These are phyloP conservation scores for Scatophagus argus DNA, from an alignment of 2,113 vertebrate genomes.

Conservation along the genomic window DNA sequence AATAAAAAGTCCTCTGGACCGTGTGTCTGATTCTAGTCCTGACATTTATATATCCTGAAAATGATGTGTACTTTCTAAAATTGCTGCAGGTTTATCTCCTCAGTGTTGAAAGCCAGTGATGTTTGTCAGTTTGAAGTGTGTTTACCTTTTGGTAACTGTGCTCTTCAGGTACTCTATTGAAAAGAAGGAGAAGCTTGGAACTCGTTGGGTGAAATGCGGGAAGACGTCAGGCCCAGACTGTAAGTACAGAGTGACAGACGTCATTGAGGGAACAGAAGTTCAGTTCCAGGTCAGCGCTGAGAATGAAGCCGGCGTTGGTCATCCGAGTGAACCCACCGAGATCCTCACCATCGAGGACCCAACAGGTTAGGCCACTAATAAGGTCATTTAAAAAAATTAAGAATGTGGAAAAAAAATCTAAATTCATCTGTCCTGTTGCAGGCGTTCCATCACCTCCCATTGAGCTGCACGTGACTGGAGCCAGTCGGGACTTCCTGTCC, in stretches of 20 bases:
- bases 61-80: too few relatives aligned
- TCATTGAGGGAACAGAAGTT: slow-evolving; percentile 97
- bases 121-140: not conserved
- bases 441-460: slow-evolving; percentile 94
- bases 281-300: slow-evolving; percentile 97
- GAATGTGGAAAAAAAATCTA: not conserved
- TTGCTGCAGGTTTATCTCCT: too few relatives aligned
- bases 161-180: slow-evolving; percentile 91
- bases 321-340: slow-evolving; percentile 97
- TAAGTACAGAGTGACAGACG: slow-evolving; percentile 94
- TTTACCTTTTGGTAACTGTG: not conserved
- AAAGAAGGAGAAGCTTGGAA: slow-evolving; percentile 98
- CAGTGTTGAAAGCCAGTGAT: too few relatives aligned
- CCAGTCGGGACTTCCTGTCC: slow-evolving; percentile 91
- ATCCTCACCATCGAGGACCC: slow-evolving; percentile 94
- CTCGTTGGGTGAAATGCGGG: slow-evolving; percentile 97
- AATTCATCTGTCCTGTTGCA: slow-evolving; percentile 44
- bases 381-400: not conserved
- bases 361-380: slow-evolving; percentile 82
- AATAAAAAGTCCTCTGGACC: too few relatives aligned
- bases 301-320: slow-evolving; percentile 96
- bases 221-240: slow-evolving; percentile 95
- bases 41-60: too few relatives aligned
- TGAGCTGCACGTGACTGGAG: slow-evolving; percentile 95
- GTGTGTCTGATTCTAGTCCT: too few relatives aligned